Evolutionary conservation across 1,140 invertebrate genomes (phyloP).

Genomic region (Tetragnatha versicolor): DNA sequence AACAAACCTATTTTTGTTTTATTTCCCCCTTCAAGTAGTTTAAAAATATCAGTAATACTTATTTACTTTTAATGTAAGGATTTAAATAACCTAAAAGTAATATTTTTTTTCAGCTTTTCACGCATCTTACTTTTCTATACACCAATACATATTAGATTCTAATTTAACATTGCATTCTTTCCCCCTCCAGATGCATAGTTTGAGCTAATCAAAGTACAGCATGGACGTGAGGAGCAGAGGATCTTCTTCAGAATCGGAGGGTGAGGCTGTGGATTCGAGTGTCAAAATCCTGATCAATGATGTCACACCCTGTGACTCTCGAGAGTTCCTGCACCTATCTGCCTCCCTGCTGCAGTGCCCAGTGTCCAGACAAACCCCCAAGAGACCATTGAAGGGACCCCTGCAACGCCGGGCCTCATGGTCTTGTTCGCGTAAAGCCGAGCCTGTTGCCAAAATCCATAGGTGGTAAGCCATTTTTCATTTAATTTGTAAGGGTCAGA

Average conservation of each 20-base stretch:
- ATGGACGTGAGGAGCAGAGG: slow-evolving; percentile 16
- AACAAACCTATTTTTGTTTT: too few species aligned
- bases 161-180: too few species aligned
- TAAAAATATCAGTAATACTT: too few species aligned
- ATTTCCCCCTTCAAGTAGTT: too few species aligned
- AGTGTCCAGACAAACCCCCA: not conserved
- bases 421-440: not conserved
- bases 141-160: too few species aligned
- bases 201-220: not conserved
- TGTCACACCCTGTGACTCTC: slow-evolving; percentile 49
- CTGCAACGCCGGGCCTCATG: slow-evolving; percentile 23
- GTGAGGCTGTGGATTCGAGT: slow-evolving; percentile 18
- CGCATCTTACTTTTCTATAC: too few species aligned
- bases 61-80: too few species aligned
- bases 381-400: not conserved
- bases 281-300: slow-evolving; percentile 56
- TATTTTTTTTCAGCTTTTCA: too few species aligned
- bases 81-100: too few species aligned
- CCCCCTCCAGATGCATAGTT: too few species aligned
- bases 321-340: slow-evolving; percentile 39
- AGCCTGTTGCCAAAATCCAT: not conserved
- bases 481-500: too few species aligned
- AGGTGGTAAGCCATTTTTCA: slow-evolving; percentile 24
- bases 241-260: slow-evolving; percentile 43
- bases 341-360: not conserved